Evolutionary conservation across 2,888 invertebrate genomes (phyloP), one percentile per base, ranked within the genome.

Genomic region (Sialis fuliginosa): DNA sequence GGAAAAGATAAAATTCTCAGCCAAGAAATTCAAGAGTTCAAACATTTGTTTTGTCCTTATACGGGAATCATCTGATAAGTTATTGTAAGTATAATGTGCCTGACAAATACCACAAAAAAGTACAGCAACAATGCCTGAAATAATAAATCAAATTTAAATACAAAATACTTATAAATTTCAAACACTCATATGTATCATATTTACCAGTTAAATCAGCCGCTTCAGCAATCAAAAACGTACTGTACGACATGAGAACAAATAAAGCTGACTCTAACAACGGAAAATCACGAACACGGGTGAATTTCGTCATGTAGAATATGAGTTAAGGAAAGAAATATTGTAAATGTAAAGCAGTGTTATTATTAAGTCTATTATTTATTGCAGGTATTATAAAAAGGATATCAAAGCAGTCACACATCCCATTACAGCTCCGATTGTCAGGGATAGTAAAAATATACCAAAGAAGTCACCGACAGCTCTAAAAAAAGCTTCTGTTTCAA

Each of bases 31-130:
- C 52, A 96, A 73, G 57, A 96, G 68, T 62, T 92, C 90, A 67
- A 93, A 93, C 57, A 92, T 74, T 63, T 91, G 87, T 66, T 93
- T 93, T 33, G 92, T 93, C 53, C 90, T 72, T 53, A 75, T 75
- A 54, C 91, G 75, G 0, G 92, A 90, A 60, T 91, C 88, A 47
- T 78, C 73, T 0, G 92, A 92, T 34, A 95, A 68, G 67, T 95
- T 95, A 68, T 97, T 96, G 69, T 90, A 96, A 0, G 97, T 98
- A 65, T 98, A 98, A 68, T 98, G 97, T 13, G 97, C 97, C 68
- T 98, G 97, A 60, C 93, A 95, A 58, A 98, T 97, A 32, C 97
- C 97, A 67, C 97, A 97, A 67, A 97, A 98, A 42, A 98, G 64
- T 1, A 97, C 95, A 44, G 97, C 90, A 8, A 98, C 97, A 53